phyloP scores from a whole-genome alignment of 2,888 invertebrate genomes.

The Pseudococcus longispinus region DNA sequence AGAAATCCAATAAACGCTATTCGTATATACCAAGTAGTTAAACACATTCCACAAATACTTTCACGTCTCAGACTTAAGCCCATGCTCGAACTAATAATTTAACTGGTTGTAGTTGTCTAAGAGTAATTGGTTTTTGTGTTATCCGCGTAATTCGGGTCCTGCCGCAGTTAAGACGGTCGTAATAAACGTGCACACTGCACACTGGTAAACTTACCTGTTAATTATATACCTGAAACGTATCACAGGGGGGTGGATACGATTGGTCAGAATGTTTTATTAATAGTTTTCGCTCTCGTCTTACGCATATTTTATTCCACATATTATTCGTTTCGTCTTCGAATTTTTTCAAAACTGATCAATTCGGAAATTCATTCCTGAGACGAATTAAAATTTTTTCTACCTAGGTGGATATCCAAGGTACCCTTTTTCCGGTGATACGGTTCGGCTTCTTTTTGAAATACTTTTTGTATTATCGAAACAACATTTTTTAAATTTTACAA shows the following conservation, averaged over 20 bases:
- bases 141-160: conserved; percentile 56
- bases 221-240: conserved; percentile 54
- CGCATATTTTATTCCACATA: conserved; percentile 23
- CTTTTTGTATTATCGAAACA: neutral
- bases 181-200: conserved; percentile 51
- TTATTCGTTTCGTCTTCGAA: neutral
- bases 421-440: neutral
- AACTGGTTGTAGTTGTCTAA: conserved; percentile 56
- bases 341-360: neutral
- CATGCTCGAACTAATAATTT: conserved; percentile 56
- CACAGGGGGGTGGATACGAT: conserved; percentile 50
- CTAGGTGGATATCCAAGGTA: neutral
- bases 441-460: neutral
- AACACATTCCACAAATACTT: conserved; percentile 53
- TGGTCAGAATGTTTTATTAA: conserved; percentile 54
- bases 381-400: conserved; percentile 31
- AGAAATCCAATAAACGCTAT: no score
- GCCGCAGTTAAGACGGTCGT: conserved; percentile 51
- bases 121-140: conserved; percentile 57
- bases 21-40: neutral
- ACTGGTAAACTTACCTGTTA: conserved; percentile 54
- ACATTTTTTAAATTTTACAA: conserved; percentile 12
- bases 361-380: conserved; percentile 16
- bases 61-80: conserved; percentile 54
- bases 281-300: conserved; percentile 51